These are phyloP conservation scores for Fulica atra DNA, from an alignment of 2,113 vertebrate genomes.

Conservation along the genomic window DNA sequence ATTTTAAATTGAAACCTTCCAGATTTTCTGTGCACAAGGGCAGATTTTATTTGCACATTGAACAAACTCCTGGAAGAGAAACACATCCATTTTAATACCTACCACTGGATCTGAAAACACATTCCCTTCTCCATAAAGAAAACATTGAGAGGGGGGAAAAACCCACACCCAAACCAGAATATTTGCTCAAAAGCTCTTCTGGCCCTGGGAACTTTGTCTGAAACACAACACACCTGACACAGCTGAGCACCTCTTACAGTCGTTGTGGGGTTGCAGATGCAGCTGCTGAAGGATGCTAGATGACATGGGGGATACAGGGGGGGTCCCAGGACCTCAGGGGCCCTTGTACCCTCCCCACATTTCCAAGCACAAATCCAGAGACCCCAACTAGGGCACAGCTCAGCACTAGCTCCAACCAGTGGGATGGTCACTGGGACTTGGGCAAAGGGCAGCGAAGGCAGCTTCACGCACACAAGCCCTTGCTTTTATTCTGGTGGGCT, in stretches of 20 bases:
- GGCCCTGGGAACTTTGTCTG: background rate
- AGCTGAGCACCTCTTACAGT: background rate
- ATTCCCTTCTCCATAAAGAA: background rate
- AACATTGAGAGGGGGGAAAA: background rate
- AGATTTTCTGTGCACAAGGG: background rate
- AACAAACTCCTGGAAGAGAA: slow-evolving; percentile 27
- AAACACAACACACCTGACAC: background rate
- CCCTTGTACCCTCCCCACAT: background rate
- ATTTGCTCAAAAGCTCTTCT: background rate
- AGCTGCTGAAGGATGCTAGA: fast-evolving
- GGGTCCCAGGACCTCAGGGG: background rate
- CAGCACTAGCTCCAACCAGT: background rate
- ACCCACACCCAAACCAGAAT: too few relatives aligned
- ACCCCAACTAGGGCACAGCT: fast-evolving
- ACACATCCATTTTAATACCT: slow-evolving; percentile 16
- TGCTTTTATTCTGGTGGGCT: background rate
- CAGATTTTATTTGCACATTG: slow-evolving; percentile 9
- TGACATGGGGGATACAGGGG: background rate
- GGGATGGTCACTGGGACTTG: background rate
- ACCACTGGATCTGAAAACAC: background rate
- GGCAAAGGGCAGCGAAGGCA: background rate
- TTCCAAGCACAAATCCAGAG: background rate
- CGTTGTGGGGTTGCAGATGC: background rate
- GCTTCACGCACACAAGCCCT: background rate
- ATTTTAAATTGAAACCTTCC: slow-evolving; percentile 18